Evolutionary conservation across 2,888 invertebrate genomes (phyloP), one percentile per base, ranked within the genome.

Genomic region (Noctua janthina): DNA sequence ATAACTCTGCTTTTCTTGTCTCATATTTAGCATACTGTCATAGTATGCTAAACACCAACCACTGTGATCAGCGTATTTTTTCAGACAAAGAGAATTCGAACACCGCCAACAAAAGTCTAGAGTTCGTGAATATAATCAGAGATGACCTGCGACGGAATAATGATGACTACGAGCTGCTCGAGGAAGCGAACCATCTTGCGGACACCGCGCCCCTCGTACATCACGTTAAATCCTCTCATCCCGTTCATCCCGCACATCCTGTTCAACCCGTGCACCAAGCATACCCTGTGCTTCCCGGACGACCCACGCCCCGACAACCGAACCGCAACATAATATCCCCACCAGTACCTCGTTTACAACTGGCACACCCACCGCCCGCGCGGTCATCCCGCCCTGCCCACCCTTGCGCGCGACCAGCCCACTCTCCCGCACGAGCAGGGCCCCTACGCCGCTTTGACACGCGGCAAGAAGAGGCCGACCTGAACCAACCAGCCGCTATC

Each of bases 111-210:
- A 85, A 85, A 73, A 88, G 74, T 49, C 20, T 73, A 1, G 71
- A 90, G 46, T 91, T 94, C 29, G 86, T 92, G 10, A 87, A 93
- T 29, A 72, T 82, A 10, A 89, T 95, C 39, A 93, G 91, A 81
- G 74, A 90, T 7, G 87, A 92, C 62, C 86, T 95, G 15, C 90
- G 90, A 39, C 90, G 85, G 13, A 92, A 94, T 82, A 95, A 95
- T 72, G 94, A 95, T 49, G 95, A 95, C 78, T 94, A 94, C 83
- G 78, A 75, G 20, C 23, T 49, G 17, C 54, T 54, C 35, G 64
- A 76, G 13, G 51, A 43, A 29, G 67, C 46, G 6, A 43, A 15
- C 69, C 46, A 39, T 43, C 35, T 66, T 4, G 15, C 46, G 11
- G 11, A 29, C 43, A 43, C n/a, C 43, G 1, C 11, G 3, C 29